These are phyloP conservation scores for Elanoides forficatus DNA, from an alignment of 2,113 vertebrate genomes.

Conservation along the genomic window DNA sequence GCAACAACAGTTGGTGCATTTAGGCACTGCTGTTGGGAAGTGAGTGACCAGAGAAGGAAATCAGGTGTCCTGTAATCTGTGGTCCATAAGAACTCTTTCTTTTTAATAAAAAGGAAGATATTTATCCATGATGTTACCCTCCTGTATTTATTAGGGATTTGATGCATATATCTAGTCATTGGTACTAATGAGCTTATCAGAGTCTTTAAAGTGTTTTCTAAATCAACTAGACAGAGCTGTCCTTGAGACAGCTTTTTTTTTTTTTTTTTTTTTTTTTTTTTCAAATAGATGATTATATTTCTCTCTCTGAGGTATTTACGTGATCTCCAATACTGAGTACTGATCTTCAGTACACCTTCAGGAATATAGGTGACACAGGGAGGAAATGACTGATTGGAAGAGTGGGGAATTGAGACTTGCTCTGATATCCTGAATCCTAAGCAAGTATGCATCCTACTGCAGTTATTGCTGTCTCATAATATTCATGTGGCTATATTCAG, in stretches of 20 bases:
- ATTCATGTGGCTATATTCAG: neutral
- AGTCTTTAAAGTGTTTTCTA: conserved; percentile 30
- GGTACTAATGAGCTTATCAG: conserved; percentile 54
- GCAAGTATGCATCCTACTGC: neutral
- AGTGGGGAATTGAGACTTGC: conserved; percentile 12
- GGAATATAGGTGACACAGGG: neutral
- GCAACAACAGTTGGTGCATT: neutral
- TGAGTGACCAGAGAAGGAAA: neutral
- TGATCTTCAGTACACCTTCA: conserved; percentile 4
- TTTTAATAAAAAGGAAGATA: neutral
- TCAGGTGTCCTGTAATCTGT: neutral
- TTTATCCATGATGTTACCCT: neutral
- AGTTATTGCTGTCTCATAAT: neutral
- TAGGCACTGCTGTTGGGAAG: neutral
- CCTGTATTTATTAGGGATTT: neutral
- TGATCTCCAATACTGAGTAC: neutral
- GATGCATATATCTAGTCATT: neutral
- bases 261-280: neutral
- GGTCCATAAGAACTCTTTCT: neutral
- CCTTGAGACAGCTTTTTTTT: neutral
- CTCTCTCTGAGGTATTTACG: conserved; percentile 11
- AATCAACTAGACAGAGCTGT: conserved; percentile 2
- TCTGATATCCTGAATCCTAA: neutral
- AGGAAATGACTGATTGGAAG: neutral
- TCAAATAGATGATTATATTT: conserved; percentile 24